Evolutionary conservation across 2,113 vertebrate genomes (phyloP).

Genomic region (Oncorhynchus gorbuscha): DNA sequence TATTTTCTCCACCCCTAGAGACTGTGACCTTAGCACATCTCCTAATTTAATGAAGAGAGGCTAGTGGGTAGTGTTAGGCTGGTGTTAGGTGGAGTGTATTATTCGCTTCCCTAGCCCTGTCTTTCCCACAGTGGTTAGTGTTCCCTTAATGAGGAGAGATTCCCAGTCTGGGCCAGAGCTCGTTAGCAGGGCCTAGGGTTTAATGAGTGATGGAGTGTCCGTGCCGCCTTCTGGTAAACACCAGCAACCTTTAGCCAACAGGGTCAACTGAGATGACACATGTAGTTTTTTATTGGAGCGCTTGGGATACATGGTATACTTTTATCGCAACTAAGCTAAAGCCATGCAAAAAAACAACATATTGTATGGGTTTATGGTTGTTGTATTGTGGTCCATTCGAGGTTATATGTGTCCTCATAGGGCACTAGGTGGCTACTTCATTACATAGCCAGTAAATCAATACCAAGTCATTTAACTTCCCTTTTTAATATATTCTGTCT

Average conservation of each 20-base stretch:
- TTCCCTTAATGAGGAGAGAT: slow-evolving; percentile 62
- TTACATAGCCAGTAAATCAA: background rate
- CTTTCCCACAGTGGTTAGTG: slow-evolving; percentile 40
- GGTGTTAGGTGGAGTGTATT: slow-evolving; percentile 38
- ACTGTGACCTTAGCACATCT: slow-evolving; percentile 36
- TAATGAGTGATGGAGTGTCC: slow-evolving; percentile 58
- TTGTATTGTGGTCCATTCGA: background rate
- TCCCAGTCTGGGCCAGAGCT: slow-evolving; percentile 42
- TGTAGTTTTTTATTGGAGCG: background rate
- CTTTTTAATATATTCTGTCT: background rate
- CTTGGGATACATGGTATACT: background rate
- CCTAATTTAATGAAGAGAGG: slow-evolving; percentile 46
- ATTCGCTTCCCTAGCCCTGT: slow-evolving; percentile 23
- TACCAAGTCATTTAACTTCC: background rate
- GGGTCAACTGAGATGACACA: slow-evolving; percentile 3
- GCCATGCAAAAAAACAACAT: background rate
- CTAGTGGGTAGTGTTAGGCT: background rate
- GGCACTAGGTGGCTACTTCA: background rate
- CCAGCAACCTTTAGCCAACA: slow-evolving; percentile 22
- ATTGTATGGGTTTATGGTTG: too few relatives aligned
- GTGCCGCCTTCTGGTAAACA: slow-evolving; percentile 51
- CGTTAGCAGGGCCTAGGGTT: slow-evolving; percentile 57
- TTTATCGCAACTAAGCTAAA: background rate
- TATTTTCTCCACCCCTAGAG: slow-evolving; percentile 23
- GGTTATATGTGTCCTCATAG: background rate